Conservation (phyloP, 2,888 invertebrate genomes). For the Trissolcus japonicus region DNA sequence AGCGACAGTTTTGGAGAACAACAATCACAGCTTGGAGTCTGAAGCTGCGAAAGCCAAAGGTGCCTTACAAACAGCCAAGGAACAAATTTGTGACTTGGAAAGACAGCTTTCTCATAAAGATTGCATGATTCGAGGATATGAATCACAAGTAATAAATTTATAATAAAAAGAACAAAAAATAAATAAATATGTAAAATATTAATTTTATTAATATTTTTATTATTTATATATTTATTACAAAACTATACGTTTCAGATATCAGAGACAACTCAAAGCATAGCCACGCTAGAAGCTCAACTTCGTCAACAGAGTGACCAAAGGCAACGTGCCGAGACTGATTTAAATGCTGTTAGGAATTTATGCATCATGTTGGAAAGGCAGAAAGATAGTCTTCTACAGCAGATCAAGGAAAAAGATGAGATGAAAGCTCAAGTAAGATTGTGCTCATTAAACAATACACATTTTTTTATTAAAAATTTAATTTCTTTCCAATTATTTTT, state of each 20-base stretch:
- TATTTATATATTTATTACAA: too few relatives aligned
- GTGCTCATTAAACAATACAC: constrained; percentile 4
- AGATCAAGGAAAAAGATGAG: constrained; percentile 78
- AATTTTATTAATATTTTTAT: too few relatives aligned
- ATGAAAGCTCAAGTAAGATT: constrained; percentile 73
- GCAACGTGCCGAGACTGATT: constrained; percentile 80
- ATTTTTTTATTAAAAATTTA: constrained; percentile 1
- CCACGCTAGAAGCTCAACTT: constrained; percentile 82
- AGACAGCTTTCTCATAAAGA: constrained; percentile 80
- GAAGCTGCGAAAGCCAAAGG: constrained; percentile 84
- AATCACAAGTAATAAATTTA: constrained; percentile 77
- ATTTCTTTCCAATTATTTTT: constrained; percentile 48
- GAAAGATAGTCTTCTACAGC: constrained; percentile 81
- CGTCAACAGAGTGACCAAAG: constrained; percentile 80
- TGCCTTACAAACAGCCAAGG: constrained; percentile 79
- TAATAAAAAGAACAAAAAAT: background rate
- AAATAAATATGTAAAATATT: too few relatives aligned
- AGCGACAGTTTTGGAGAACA: constrained; percentile 86
- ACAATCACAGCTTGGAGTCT: constrained; percentile 86
- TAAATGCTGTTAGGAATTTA: constrained; percentile 79
- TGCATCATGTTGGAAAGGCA: constrained; percentile 80
- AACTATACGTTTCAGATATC: constrained; percentile 72
- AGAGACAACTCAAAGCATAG: constrained; percentile 76
- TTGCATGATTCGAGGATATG: constrained; percentile 78
- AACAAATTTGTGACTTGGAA: constrained; percentile 82